Percentiles rank a stretch among this genome's conserved stretches.
phyloP scores from a whole-genome alignment of 2,113 vertebrate genomes.

The Narcine bancroftii region DNA sequence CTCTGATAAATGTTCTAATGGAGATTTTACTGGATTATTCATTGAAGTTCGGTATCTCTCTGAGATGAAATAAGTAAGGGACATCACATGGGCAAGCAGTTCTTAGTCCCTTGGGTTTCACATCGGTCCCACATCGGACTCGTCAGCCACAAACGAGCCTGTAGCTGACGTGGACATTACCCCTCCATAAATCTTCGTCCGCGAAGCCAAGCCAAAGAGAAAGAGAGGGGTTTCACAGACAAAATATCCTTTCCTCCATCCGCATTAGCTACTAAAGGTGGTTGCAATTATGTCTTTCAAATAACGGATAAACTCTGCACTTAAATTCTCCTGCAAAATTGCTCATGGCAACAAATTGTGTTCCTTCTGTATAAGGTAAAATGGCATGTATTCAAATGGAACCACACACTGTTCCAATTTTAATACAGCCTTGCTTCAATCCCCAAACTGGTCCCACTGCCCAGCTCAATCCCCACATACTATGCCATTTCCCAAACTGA shows the following conservation, averaged over 20 bases:
- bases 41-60: not conserved
- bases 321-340: not conserved
- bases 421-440: no score
- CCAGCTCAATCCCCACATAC: no score
- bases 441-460: no score
- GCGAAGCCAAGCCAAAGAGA: no score
- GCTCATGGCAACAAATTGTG: not conserved
- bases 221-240: not conserved
- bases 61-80: not conserved
- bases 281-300: not conserved
- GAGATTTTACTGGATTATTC: not conserved
- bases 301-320: not conserved
- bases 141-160: no score
- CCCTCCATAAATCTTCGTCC: no score
- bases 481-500: no score
- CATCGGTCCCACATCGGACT: no score
- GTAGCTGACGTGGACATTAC: no score
- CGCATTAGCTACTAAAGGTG: not conserved
- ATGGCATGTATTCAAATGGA: not conserved
- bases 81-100: not conserved
- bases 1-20: not conserved
- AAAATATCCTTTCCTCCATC: not conserved
- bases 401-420: not conserved
- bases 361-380: not conserved
- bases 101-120: not conserved